Percentiles rank a stretch among this genome's conserved stretches.
Evolutionary conservation across 2,888 invertebrate species (phyloP).

Genomic region (Dasysyrphus albostriatus): DNA sequence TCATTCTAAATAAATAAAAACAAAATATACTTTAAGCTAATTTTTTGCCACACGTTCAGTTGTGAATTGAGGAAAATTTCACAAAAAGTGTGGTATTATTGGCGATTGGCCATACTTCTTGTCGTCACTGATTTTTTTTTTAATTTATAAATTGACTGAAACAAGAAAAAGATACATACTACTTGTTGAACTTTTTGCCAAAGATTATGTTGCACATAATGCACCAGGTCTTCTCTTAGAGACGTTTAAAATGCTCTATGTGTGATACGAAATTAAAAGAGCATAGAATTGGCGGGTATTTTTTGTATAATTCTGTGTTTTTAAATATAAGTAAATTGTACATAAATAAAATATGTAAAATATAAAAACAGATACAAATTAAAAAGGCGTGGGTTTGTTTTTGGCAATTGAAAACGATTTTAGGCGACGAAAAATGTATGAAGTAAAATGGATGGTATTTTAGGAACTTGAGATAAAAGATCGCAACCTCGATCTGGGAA

Average conservation of each 20-base stretch:
- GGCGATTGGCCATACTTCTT: constrained; percentile 42
- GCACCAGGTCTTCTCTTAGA: constrained; percentile 9
- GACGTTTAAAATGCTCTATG: neutral
- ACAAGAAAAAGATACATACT: neutral
- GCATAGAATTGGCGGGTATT: constrained; percentile 4
- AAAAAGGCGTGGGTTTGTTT: constrained; percentile 3
- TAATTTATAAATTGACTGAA: constrained; percentile 27
- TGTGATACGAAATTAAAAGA: neutral
- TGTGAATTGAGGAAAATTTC: constrained; percentile 5
- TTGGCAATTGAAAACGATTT: constrained; percentile 24
- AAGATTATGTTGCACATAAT: constrained; percentile 50
- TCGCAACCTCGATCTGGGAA: constrained; percentile 15
- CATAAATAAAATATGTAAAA: constrained; percentile 2
- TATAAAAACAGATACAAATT: neutral
- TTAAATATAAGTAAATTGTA: neutral
- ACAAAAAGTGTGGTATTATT: constrained; percentile 43
- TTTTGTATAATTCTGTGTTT: neutral
- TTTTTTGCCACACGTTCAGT: constrained; percentile 36
- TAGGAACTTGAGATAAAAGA: constrained; percentile 16
- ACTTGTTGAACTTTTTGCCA: constrained; percentile 51
- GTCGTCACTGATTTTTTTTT: constrained; percentile 9
- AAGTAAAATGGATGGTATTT: constrained; percentile 8
- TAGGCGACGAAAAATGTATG: neutral
- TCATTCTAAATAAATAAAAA: constrained; percentile 3
- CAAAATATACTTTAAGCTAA: constrained; percentile 52